Evolutionary conservation across 1,140 invertebrate genomes (phyloP).

Genomic region (Brachionus paranguensis): DNA sequence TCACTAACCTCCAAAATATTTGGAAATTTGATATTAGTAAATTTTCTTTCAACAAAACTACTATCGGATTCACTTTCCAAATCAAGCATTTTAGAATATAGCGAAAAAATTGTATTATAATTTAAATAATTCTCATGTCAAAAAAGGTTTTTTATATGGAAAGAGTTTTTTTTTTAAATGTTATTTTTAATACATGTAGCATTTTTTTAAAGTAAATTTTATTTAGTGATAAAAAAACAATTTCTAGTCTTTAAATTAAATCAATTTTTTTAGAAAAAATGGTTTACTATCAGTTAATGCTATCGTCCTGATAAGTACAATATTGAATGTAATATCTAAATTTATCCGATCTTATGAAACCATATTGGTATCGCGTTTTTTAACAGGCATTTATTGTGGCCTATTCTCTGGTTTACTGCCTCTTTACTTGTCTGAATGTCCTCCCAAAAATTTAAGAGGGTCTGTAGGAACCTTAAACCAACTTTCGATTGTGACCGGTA

Average conservation of each 20-base stretch:
- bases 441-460: slow-evolving; percentile 70
- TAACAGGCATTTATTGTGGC: slow-evolving; percentile 32
- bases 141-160: no score
- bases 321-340: slow-evolving; percentile 88
- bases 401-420: slow-evolving; percentile 65
- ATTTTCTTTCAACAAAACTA: no score
- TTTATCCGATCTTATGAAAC: slow-evolving; percentile 85
- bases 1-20: no score
- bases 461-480: slow-evolving; percentile 80
- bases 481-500: slow-evolving; percentile 76
- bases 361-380: slow-evolving; percentile 73
- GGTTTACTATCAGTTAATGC: slow-evolving; percentile 90
- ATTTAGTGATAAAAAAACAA: no score
- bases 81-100: no score
- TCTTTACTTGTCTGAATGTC: slow-evolving; percentile 80
- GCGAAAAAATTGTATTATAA: no score
- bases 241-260: not conserved
- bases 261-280: slow-evolving; percentile 69
- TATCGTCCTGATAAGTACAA: slow-evolving; percentile 81
- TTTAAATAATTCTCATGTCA: no score
- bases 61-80: no score
- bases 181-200: no score
- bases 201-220: no score
- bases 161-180: no score
- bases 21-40: no score